These are phyloP conservation scores for Zeugodacus cucurbitae DNA, from an alignment of 1,140 invertebrate species.

Conservation along the genomic window DNA sequence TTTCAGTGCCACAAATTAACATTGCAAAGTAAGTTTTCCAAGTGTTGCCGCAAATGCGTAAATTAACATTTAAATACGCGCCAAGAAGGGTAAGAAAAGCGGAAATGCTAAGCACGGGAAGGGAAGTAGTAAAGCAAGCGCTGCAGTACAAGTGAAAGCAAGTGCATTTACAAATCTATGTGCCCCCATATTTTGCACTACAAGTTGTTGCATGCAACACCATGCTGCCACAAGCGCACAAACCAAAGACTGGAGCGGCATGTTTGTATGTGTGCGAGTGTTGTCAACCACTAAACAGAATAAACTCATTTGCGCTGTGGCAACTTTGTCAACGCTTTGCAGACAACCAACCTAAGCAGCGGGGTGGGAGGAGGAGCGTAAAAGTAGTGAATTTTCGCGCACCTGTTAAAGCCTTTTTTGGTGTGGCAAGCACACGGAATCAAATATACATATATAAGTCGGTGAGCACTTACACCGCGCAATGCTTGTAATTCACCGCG, in stretches of 20 bases:
- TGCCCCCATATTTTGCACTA: neutral
- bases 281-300: slow-evolving; percentile 10
- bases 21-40: slow-evolving; percentile 13
- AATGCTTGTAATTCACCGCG: neutral
- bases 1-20: slow-evolving; percentile 18
- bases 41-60: slow-evolving; percentile 26
- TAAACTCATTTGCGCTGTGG: slow-evolving; percentile 29
- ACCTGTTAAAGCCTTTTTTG: neutral
- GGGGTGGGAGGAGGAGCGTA: no score
- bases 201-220: neutral
- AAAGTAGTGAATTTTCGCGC: neutral
- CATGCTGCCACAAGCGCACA: neutral
- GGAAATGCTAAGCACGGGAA: neutral
- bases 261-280: no score
- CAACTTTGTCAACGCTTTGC: slow-evolving; percentile 20
- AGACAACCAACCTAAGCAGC: neutral
- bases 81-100: neutral
- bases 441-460: neutral
- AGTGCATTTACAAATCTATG: neutral
- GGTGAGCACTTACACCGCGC: neutral
- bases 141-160: neutral
- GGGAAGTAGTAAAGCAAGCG: neutral
- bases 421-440: neutral
- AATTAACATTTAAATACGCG: slow-evolving; percentile 13
- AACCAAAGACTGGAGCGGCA: neutral